Evolutionary conservation across 2,113 vertebrate species (phyloP).

Genomic region (Rhea americana): DNA sequence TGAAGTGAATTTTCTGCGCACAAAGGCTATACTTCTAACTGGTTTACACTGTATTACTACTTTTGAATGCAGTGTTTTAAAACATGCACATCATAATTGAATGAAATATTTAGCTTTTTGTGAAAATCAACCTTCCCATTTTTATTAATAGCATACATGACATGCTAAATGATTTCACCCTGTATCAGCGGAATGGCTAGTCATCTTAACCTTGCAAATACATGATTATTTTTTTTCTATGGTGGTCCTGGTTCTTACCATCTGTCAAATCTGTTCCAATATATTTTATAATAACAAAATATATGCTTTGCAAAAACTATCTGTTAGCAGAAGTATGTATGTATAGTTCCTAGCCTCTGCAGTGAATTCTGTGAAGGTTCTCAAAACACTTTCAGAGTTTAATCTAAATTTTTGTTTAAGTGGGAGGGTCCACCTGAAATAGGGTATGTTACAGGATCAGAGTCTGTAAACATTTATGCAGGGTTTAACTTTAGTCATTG

Average conservation of each 20-base stretch:
- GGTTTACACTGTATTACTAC: conserved; percentile 8
- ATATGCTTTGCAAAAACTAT: background rate
- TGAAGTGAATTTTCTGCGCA: conserved; percentile 14
- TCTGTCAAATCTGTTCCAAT: background rate
- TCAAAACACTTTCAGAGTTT: background rate
- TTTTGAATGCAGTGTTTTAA: conserved; percentile 42
- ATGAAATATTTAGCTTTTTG: background rate
- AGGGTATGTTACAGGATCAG: background rate
- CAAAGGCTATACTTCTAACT: background rate
- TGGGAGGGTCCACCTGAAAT: background rate
- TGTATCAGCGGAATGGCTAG: background rate
- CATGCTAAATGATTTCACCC: background rate
- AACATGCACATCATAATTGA: conserved; percentile 10
- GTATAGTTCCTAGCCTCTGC: background rate
- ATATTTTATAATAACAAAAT: background rate
- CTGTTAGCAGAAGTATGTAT: background rate
- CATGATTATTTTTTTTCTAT: background rate
- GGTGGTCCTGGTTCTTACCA: background rate
- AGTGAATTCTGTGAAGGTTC: background rate
- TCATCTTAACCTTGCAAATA: background rate
- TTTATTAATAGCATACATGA: background rate
- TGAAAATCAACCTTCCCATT: background rate
- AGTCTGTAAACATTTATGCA: background rate
- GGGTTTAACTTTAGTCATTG: background rate
- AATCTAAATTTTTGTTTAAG: background rate